Evolutionary conservation across 2,797 vertebrate species (phyloP).

Genomic region (Aldrovandia affinis): DNA sequence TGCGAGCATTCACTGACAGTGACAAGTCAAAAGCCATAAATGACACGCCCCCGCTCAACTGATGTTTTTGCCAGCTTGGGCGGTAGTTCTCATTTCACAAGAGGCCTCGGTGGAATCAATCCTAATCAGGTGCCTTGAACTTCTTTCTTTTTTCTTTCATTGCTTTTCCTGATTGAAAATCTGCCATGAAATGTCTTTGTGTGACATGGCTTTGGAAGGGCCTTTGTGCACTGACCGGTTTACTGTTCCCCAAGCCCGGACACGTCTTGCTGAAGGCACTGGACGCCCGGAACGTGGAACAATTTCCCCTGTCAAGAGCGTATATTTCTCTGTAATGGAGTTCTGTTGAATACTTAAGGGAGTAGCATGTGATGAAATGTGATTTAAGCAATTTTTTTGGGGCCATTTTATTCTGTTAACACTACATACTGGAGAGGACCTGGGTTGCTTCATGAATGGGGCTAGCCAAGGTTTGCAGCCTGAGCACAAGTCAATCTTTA

Average conservation of each 20-base stretch:
- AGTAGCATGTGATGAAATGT: neutral
- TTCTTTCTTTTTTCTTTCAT: constrained; percentile 2
- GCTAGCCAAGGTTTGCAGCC: neutral
- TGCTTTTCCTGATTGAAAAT: constrained; percentile 16
- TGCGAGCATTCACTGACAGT: constrained; percentile 59
- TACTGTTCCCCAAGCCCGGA: neutral
- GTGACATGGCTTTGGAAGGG: neutral
- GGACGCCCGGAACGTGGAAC: too few species aligned
- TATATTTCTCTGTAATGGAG: too few species aligned
- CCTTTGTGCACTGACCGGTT: neutral
- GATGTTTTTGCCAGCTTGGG: constrained; percentile 57
- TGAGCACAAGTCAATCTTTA: too few species aligned
- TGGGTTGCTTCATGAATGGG: neutral
- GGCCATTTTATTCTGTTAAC: neutral
- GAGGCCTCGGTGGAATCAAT: constrained; percentile 34
- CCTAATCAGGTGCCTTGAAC: constrained; percentile 63
- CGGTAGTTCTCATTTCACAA: constrained; percentile 49
- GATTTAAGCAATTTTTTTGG: neutral
- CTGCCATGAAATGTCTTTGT: neutral
- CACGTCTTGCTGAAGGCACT: too few species aligned
- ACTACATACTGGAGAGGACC: neutral
- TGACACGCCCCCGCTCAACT: constrained; percentile 64
- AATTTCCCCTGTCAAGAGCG: too few species aligned
- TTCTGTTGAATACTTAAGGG: neutral
- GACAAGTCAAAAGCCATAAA: constrained; percentile 52